Percentiles rank a stretch among this genome's conserved stretches.
These are phyloP conservation scores for Cryptocephalus primarius DNA, from an alignment of 2,888 invertebrate genomes.

Conservation along the genomic window DNA sequence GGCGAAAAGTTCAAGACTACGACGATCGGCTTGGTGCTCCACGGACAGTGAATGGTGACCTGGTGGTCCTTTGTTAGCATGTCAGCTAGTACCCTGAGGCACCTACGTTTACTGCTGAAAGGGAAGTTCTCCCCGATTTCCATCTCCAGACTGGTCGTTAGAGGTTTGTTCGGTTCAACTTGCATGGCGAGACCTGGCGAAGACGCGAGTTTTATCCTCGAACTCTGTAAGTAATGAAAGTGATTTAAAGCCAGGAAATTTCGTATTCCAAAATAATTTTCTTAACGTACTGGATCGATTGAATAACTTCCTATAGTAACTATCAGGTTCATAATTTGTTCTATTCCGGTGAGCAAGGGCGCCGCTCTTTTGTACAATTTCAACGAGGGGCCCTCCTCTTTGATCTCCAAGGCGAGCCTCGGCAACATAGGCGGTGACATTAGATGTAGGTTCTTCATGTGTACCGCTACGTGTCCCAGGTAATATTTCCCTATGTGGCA, in stretches of 20 bases:
- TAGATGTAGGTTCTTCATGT: slow-evolving; percentile 59
- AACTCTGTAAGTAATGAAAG: slow-evolving; percentile 37
- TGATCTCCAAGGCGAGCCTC: slow-evolving; percentile 41
- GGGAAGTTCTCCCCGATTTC: slow-evolving; percentile 27
- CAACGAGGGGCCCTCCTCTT: slow-evolving; percentile 32
- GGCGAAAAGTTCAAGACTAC: slow-evolving; percentile 72
- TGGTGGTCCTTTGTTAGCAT: slow-evolving; percentile 55
- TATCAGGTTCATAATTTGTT: slow-evolving; percentile 64
- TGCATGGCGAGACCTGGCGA: slow-evolving; percentile 57
- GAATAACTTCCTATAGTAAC: slow-evolving; percentile 69
- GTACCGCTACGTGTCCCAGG: slow-evolving; percentile 57
- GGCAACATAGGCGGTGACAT: slow-evolving; percentile 52
- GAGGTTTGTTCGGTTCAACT: slow-evolving; percentile 28
- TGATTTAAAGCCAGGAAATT: neutral
- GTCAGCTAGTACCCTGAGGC: slow-evolving; percentile 58
- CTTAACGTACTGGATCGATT: slow-evolving; percentile 57
- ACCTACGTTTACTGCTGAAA: slow-evolving; percentile 26
- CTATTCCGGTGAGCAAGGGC: slow-evolving; percentile 70
- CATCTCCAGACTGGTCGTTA: slow-evolving; percentile 42
- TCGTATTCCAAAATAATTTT: too few species aligned
- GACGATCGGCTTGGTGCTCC: slow-evolving; percentile 61
- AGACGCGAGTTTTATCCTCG: slow-evolving; percentile 50
- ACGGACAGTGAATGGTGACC: slow-evolving; percentile 68
- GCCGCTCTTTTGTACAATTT: slow-evolving; percentile 46
- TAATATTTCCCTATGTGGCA: slow-evolving; percentile 58